These are phyloP conservation scores for Mayetiola destructor DNA, from an alignment of 2,888 invertebrate genomes.

Conservation along the genomic window DNA sequence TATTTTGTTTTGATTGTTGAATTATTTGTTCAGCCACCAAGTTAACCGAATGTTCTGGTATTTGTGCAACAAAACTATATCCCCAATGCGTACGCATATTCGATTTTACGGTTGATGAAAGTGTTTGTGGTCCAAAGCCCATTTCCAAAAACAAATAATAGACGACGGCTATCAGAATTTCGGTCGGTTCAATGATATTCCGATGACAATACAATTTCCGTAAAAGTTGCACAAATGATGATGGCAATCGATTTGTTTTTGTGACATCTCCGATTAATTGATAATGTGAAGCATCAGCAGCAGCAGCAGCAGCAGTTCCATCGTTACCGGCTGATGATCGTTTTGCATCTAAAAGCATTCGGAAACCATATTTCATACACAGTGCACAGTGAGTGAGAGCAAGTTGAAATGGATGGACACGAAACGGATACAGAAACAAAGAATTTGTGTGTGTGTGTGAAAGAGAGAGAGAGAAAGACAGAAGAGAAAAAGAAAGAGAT, in stretches of 20 bases:
- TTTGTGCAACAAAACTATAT: not conserved
- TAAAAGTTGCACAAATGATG: not conserved
- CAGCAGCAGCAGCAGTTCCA: too few species aligned
- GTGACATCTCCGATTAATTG: too few species aligned
- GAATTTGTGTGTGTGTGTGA: too few species aligned
- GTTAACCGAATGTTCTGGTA: not conserved
- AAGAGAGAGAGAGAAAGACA: too few species aligned
- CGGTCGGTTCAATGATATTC: not conserved
- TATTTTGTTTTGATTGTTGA: not conserved
- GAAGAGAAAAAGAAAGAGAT: too few species aligned
- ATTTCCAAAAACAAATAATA: not conserved
- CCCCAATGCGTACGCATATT: not conserved
- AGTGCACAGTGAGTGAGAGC: too few species aligned
- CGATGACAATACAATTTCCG: not conserved
- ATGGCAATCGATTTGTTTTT: not conserved
- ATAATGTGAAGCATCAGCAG: too few species aligned
- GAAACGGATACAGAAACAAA: too few species aligned
- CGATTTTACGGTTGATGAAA: not conserved
- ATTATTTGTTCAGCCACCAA: not conserved
- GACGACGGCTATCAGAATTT: not conserved
- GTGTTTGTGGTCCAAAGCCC: not conserved
- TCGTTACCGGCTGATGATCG: too few species aligned
- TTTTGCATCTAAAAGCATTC: too few species aligned
- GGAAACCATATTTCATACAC: too few species aligned
- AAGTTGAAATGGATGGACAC: too few species aligned